These are phyloP conservation scores for Papilio elwesi DNA, from an alignment of 2,888 invertebrate genomes.

Conservation along the genomic window DNA sequence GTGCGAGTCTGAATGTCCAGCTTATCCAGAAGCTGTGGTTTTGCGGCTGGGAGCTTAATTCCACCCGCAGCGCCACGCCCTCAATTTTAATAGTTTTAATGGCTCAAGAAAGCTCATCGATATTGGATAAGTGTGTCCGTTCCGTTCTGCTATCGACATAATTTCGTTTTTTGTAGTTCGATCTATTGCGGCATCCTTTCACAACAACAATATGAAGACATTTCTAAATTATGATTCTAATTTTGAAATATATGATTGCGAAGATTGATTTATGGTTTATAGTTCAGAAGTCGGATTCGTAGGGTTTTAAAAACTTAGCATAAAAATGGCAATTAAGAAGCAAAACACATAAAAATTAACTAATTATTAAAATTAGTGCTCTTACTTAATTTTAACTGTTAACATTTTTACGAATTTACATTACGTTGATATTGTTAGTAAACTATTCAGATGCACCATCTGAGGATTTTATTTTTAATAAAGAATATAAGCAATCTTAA, in stretches of 20 bases:
- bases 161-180: constrained; percentile 35
- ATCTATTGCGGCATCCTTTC: constrained; percentile 33
- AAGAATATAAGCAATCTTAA: neutral
- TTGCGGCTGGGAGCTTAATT: constrained; percentile 74
- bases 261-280: constrained; percentile 26
- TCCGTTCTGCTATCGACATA: constrained; percentile 43
- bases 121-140: constrained; percentile 52
- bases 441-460: no score
- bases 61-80: constrained; percentile 61
- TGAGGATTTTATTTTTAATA: neutral
- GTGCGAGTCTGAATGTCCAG: constrained; percentile 62
- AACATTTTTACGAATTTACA: no score
- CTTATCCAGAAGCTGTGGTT: constrained; percentile 78
- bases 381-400: no score
- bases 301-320: neutral
- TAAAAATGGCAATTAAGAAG: no score
- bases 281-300: neutral
- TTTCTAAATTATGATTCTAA: constrained; percentile 30
- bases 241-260: constrained; percentile 11
- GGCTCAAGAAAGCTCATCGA: constrained; percentile 58
- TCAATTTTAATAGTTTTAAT: constrained; percentile 79
- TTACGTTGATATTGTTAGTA: no score
- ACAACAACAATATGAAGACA: constrained; percentile 27
- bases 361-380: no score
- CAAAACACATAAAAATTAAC: no score